Base-by-base conservation (phyloP, 1,140 invertebrate species). In the Pogonognathellus flavescens region DNA sequence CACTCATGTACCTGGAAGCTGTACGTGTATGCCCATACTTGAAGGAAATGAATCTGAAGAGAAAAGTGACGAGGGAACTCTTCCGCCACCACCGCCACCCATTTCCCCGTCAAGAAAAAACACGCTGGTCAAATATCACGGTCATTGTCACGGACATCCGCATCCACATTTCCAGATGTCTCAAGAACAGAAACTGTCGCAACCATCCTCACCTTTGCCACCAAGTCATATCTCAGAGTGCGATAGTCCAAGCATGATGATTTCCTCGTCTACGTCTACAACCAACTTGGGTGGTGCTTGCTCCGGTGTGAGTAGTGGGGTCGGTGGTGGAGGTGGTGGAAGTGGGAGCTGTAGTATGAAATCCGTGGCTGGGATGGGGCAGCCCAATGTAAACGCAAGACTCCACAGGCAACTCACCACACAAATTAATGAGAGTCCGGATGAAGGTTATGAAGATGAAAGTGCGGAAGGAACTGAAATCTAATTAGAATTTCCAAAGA, bases 401-500 rank as follows among this genome's bases (percentile, higher is more conserved):
- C 86, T 87, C 41, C 88, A 89, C 50, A 80, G 86, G 20, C 88
- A 88, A 66, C 25, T 87, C 41, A 86, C 80, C 9, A 84, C 83
- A 59, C 85, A 86, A 87, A 86, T 87, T 22, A 89, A 90, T 83
- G 95, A 96, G 88, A 96, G 95, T 90, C 95, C 95, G 7, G 95
- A 97, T 90, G 95, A 97, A 90, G 95, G 95, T 1, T 97, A 96
- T 90, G 95, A 95, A 62, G 95, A 95, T 41, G 95, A 96, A 89
- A 82, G 81, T 11, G 87, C 86, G 1, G 91, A 91, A 80, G 88
- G 85, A 53, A 86, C 85, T 8, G 85, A 86, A 80, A 86, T 86
- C 66, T 86, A 84, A 53, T 80, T 80, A 50, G 72, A 80, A 52
- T 50, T 80, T 80, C 50, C 22, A 59, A 59, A 20, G 18, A 59